Evolutionary conservation across 2,113 vertebrate genomes (phyloP), one percentile per base, ranked within the genome.

Genomic region (Phodopus roborovskii): DNA sequence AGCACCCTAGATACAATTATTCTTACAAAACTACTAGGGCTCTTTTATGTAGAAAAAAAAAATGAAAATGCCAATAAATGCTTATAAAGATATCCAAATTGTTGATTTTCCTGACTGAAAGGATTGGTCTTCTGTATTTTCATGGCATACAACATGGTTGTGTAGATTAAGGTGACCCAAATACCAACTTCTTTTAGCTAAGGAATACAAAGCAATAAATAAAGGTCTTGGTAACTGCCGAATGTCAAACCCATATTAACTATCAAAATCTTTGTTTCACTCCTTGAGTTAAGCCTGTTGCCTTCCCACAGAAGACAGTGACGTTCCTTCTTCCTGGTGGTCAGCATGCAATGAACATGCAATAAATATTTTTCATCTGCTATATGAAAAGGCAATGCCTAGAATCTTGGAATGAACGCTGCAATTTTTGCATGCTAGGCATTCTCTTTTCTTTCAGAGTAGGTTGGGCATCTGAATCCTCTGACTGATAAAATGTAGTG

Each of bases 191-290:
- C 42, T 94, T 93, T 77, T 36, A 62, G 36, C 42, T 64, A 85
- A 66, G 60, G 79, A 93, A 81, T 85, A 39, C 24, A 66, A 79
- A 92, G 5, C 16, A 82, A 62, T 5, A 91, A n/a, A 75, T 30
- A 58, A 60, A 83, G 24, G 39, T 68, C 68, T 82, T 68, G 79
- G 26, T 62, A 62, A 68, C 26, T 78, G 8, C 58, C 30, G 71
- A 89, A 62, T 7, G 33, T 91, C 58, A 81, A 82, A 93, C 42
- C 13, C 9, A 58, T 33, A 60, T 0, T 91, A n/a, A 20, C 24
- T 39, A 82, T 22, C 13, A 71, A 60, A 53, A 53, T 66, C n/a
- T 86, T 85, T 48, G 92, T 83, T 94, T 10, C 24, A 94, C 90
- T 75, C 20, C 24, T 42, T 53, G 33, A 56, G 19, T 81, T 94